Conservation (phyloP, 2,113 vertebrate species). For the Dromiciops gliroides region DNA sequence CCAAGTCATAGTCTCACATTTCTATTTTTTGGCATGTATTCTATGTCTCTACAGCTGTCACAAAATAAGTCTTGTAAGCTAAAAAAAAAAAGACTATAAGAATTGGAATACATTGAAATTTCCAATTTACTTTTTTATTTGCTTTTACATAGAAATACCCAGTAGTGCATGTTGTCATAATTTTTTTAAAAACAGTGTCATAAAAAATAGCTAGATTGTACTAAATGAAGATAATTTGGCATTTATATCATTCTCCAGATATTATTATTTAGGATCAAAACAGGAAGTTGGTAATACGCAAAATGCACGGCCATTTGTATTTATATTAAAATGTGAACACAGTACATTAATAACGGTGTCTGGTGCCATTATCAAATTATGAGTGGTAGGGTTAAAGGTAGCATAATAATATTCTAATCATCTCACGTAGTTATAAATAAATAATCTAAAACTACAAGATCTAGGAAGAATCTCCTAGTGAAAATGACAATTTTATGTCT, state of each 20-base stretch:
- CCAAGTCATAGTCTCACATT: not conserved
- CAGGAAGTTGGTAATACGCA: not conserved
- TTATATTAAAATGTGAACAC: slow-evolving; percentile 53
- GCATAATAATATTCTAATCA: not conserved
- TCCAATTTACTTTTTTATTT: slow-evolving; percentile 82
- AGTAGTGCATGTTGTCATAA: slow-evolving; percentile 56
- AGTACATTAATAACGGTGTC: slow-evolving; percentile 27
- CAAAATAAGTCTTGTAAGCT: slow-evolving; percentile 13
- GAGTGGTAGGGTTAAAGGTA: slow-evolving; percentile 2
- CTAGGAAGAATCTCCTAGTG: slow-evolving; percentile 32
- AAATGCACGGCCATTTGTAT: slow-evolving; percentile 36
- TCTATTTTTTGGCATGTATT: not conserved
- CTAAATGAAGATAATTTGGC: slow-evolving; percentile 69
- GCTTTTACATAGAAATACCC: slow-evolving; percentile 79
- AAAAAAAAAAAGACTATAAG: slow-evolving; percentile 49
- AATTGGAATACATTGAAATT: slow-evolving; percentile 63
- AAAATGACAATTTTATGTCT: slow-evolving; percentile 10
- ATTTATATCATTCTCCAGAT: slow-evolving; percentile 56
- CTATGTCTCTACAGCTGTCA: not conserved
- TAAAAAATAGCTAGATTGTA: slow-evolving; percentile 28
- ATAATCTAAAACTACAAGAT: slow-evolving; percentile 28
- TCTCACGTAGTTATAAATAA: slow-evolving; percentile 44
- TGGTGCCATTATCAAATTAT: not conserved
- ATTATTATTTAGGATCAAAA: slow-evolving; percentile 52
- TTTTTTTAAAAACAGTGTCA: slow-evolving; percentile 59